Base-by-base conservation (phyloP, 2,888 invertebrate genomes). In the Stegophylla sp. region DNA sequence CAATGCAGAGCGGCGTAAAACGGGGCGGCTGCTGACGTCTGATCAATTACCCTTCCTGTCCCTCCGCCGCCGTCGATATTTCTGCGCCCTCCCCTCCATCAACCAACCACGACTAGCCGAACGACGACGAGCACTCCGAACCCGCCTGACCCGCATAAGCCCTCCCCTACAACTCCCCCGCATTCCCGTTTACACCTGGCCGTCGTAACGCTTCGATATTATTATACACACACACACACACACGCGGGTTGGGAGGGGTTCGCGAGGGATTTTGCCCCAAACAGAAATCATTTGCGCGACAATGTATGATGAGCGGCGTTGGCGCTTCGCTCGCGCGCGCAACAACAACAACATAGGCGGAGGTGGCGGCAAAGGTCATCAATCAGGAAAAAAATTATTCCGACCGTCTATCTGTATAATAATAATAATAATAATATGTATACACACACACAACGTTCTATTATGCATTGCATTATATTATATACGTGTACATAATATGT, bases 1-100 rank as follows among this genome's bases (percentile, higher is more conserved):
- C 77, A 79, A 79, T 79, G 69, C 56, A n/a, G n/a, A n/a, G n/a
- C n/a, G n/a, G 48, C 69, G 77, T 77, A 77, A 77, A 77, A 69
- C 59, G 69, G 69, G 69, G 20, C n/a, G n/a, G n/a, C n/a, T n/a
- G n/a, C 77, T 61, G 77, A 67, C 69, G 77, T 79, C 77, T 79
- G 77, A 79, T 79, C 77, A 79, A 79, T 79, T 79, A 79, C 77
- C 69, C 69, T 59, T 17, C 53, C 23, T 34, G 15, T 12, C 43
- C 56, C 41, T 15, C 48, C 28, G 45, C 23, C 56, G 45, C 23
- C 34, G 4, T 34, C 74, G 41, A 72, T 26, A 48, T 43, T 72
- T 34, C 41, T 34, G 20, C 12, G 45, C 26, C n/a, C 4, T 20
- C 17, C 45, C 43, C 45, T 48, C 23, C 1, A 20, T n/a, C n/a